Evolutionary conservation across 2,113 vertebrate genomes (phyloP), one percentile per base, ranked within the genome.

Genomic region (Sialia sialis): DNA sequence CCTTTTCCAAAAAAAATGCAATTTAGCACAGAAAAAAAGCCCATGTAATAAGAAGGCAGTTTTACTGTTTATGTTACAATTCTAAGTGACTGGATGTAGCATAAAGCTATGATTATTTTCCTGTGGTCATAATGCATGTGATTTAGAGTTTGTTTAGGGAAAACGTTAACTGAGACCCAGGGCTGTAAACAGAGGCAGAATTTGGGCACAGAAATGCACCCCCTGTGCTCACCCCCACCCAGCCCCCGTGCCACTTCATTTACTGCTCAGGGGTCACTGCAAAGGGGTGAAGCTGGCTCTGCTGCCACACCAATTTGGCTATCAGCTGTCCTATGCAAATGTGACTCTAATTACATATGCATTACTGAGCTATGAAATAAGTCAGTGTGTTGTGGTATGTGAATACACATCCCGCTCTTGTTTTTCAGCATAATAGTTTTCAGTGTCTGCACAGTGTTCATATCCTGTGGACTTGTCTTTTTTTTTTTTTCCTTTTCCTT

Each of bases 251-350:
- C 2, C 14, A 94, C 86, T 91, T 74, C 32, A 88, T 83, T 96
- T 81, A 56, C 49, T 38, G 26, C 2, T 38, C 85, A 60, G 19
- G 85, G 79, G 10, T 95, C 84, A 38, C 30, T 30, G 54, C 84
- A 86, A 87, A 21, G 4, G 69, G 89, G 73, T 0, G 52, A 51
- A 63, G 54, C 85, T n/a, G 49, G 29, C 77, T 89, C 85, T 80
- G 92, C 76, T 23, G 76, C 69, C 89, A 48, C 11, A 79, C 32
- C 54, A 72, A 95, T 84, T 90, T 67, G 91, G 81, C 19, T 68
- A 84, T 95, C 95, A 93, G 95, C 87, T 92, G 77, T 80, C 89
- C 84, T 74, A 88, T 88, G 93, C 89, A 96, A 94, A 97, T 94
- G 74, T n/a, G n/a, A 9, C 46, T 87, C 87, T 46, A 58, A 94